A percentile compares a stretch with the other conserved stretches of the same genome.
Evolutionary conservation across 2,888 invertebrate genomes (phyloP).

Genomic region (Andrena dorsata): DNA sequence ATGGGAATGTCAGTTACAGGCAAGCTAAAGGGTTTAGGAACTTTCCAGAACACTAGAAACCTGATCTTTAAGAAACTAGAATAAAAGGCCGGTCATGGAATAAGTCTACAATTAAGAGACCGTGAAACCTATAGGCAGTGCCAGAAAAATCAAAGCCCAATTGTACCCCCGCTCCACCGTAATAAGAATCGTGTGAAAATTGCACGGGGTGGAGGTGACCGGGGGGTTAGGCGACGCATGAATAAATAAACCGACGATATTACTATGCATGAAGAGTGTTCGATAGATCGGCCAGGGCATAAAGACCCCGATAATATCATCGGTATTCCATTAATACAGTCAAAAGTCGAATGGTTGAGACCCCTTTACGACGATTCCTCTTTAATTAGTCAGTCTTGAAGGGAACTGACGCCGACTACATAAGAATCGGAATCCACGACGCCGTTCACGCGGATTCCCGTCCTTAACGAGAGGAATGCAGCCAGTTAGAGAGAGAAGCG

Average conservation of each 20-base stretch:
- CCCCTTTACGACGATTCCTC: slow-evolving; percentile 67
- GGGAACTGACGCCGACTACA: slow-evolving; percentile 66
- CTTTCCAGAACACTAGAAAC: not conserved
- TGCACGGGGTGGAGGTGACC: not conserved
- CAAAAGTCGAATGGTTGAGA: slow-evolving; percentile 60
- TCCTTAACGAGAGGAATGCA: slow-evolving; percentile 70
- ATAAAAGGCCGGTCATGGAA: not conserved
- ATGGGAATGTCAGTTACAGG: slow-evolving; percentile 13
- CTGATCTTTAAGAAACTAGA: not conserved
- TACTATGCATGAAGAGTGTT: slow-evolving; percentile 51
- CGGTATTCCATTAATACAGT: slow-evolving; percentile 63
- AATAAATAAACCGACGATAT: slow-evolving; percentile 28
- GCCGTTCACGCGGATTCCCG: slow-evolving; percentile 72
- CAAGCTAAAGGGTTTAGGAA: not conserved
- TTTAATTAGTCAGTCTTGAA: slow-evolving; percentile 72
- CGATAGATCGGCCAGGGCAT: slow-evolving; percentile 46
- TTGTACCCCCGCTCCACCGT: too few species aligned
- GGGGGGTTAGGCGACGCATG: slow-evolving; percentile 1
- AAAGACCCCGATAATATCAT: slow-evolving; percentile 50
- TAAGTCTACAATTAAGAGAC: not conserved
- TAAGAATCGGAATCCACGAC: slow-evolving; percentile 71
- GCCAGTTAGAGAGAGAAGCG: slow-evolving; percentile 69
- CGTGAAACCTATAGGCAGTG: not conserved
- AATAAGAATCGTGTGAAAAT: slow-evolving; percentile 9
- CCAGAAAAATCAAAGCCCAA: not conserved